Base-by-base conservation (phyloP, 2,888 invertebrate species). In the Chrysolina americana region DNA sequence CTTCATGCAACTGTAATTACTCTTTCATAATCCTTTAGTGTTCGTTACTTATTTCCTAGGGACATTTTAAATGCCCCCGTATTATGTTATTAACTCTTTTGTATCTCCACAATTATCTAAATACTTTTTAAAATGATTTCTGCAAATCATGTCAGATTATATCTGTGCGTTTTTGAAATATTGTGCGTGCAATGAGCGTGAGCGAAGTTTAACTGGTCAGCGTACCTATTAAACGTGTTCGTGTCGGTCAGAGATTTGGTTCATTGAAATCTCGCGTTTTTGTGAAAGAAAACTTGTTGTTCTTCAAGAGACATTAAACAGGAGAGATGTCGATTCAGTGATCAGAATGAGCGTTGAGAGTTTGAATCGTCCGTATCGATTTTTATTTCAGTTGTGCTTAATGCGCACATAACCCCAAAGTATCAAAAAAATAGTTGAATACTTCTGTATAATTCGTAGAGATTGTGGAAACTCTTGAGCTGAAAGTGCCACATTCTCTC, bases 1-100 rank as follows among this genome's bases (percentile, higher is more conserved):
- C 80, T 80, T 79, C 83, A 85, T 84, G 85, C 84, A 82, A 83
- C 80, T 76, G 53, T 62, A 71, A 74, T 74, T 74, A 74, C 41
- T 73, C 78, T 76, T 80, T 78, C 81, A 77, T 81, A 81, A 81
- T 80, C 79, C 80, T 81, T 81, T 80, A 80, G 77, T 74, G 75
- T 81, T 80, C 75, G 76, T 81, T 79, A 78, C 79, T 78, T 77
- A 78, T 78, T 79, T 79, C 81, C 78, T 74, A 74, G 68, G 79
- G 80, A 78, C 76, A 82, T 82, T 80, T 80, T 77, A 77, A 81
- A 82, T 78, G 80, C 76, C 71, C 76, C 75, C 80, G 76, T 80
- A 81, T 83, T 81, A 81, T 83, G 79, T 81, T 81, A 81, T 83
- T 83, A 82, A 59, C 76, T 72, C 62, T 70, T 70, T 74, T 75